Percentiles rank a stretch among this genome's conserved stretches.
phyloP scores from a whole-genome alignment of 1,140 invertebrate genomes.

The Eurosta solidaginis region DNA sequence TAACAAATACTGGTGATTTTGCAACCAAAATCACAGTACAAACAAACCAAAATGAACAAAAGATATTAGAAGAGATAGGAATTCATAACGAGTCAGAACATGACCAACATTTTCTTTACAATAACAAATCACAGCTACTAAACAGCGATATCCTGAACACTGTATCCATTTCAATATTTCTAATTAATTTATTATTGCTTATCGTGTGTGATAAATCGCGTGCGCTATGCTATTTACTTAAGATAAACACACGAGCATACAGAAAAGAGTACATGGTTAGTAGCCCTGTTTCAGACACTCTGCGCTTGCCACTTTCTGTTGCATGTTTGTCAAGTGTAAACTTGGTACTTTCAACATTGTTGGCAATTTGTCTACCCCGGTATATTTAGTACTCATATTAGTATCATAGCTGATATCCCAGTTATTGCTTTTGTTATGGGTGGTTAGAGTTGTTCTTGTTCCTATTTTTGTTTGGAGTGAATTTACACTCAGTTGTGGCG shows the following conservation, averaged over 20 bases:
- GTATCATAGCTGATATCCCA: background rate
- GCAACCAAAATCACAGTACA: too few species aligned
- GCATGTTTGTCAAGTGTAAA: background rate
- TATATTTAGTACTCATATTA: background rate
- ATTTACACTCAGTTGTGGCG: background rate
- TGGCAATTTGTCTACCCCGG: background rate
- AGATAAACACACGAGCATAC: background rate
- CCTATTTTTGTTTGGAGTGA: background rate
- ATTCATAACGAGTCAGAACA: background rate
- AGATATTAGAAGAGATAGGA: too few species aligned
- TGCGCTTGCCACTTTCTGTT: background rate
- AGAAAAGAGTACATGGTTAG: too few species aligned
- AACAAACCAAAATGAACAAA: too few species aligned
- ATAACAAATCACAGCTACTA: slow-evolving; percentile 34
- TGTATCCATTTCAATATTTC: slow-evolving; percentile 58
- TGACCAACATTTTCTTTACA: background rate
- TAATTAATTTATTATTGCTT: slow-evolving; percentile 60
- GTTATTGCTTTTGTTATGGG: background rate
- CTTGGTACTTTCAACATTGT: background rate
- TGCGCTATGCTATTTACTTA: background rate
- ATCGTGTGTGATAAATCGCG: slow-evolving; percentile 54
- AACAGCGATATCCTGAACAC: slow-evolving; percentile 31
- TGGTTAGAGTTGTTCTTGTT: slow-evolving; percentile 8
- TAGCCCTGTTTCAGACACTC: too few species aligned
- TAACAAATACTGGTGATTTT: too few species aligned